A percentile compares a stretch with the other conserved stretches of the same genome.
Conservation (phyloP, 2,113 vertebrate species). For the Myocastor coypus region DNA sequence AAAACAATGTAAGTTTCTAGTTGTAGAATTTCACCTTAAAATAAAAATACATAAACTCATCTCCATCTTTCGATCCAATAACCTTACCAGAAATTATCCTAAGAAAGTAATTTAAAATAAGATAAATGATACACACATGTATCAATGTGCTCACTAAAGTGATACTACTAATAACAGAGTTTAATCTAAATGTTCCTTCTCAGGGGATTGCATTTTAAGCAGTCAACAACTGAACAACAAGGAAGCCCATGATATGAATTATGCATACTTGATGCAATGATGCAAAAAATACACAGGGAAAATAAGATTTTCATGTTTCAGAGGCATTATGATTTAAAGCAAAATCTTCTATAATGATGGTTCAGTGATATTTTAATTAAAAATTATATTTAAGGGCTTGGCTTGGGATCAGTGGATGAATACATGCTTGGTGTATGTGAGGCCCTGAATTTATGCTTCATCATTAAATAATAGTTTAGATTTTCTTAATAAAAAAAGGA, state of each 20-base stretch:
- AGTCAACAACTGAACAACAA: background rate
- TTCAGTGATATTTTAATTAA: background rate
- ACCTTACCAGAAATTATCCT: background rate
- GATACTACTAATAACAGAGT: background rate
- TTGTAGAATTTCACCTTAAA: conserved; percentile 33
- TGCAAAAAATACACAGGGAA: background rate
- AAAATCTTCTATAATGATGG: background rate
- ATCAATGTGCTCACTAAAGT: accelerated
- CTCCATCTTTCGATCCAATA: background rate
- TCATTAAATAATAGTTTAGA: background rate
- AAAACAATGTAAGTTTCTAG: background rate
- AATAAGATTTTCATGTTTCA: conserved; percentile 18
- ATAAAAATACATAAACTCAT: background rate
- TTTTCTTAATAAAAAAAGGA: conserved; percentile 13
- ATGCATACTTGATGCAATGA: background rate
- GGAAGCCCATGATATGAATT: background rate
- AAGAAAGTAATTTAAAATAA: background rate
- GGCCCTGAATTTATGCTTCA: background rate
- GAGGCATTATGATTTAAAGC: background rate
- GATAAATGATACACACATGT: background rate
- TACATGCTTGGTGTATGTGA: background rate
- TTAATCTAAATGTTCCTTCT: background rate
- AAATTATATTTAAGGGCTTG: background rate
- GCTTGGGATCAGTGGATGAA: background rate
- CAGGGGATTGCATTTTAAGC: background rate